Evolutionary conservation across 2,888 invertebrate species (phyloP), one percentile per base, ranked within the genome.

Genomic region (Cinara cedri): DNA sequence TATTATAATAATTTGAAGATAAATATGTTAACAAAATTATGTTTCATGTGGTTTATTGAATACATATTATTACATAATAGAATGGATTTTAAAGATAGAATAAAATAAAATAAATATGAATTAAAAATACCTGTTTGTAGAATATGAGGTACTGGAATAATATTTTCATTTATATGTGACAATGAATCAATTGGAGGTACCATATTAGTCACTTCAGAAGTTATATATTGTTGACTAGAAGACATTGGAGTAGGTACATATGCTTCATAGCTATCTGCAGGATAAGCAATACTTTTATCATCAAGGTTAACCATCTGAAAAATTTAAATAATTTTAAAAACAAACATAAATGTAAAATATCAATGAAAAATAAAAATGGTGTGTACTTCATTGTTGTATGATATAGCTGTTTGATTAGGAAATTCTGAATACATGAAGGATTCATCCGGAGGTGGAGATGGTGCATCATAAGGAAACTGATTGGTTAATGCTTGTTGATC

Each of bases 381-480:
- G 16, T 16, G 13, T 70, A 78, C 78, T 70, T 70, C 57, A 70
- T 46, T 51, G 42, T 51, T 70, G 21, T 70, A 78, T 62, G 49
- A 21, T 21, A 42, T 3, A 70, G 60, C 51, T 24, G 68, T 42
- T 34, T 57, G 57, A 68, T 51, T 70, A 14, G 68, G 11, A 68
- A 70, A 78, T 21, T 49, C 4, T 13, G 76, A 68, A 6, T 66
- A 78, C 1, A 49, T 49, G 62, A 78, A 78, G 10, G 78, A 62
- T 0, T 78, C 70, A 24, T 78, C 78, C 11, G 70, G 78, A 21
- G 78, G 51, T n/a, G 78, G 78, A 9, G 78, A 78, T 51, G 78
- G 78, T 62, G 70, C 78, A 51, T 78, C 78, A 70, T 78, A 78
- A 21, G 78, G 68, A 68, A 78, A 78, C 21, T 78, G 76, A 11